Conservation (phyloP, 2,113 vertebrate species). For the Ameiurus melas region DNA sequence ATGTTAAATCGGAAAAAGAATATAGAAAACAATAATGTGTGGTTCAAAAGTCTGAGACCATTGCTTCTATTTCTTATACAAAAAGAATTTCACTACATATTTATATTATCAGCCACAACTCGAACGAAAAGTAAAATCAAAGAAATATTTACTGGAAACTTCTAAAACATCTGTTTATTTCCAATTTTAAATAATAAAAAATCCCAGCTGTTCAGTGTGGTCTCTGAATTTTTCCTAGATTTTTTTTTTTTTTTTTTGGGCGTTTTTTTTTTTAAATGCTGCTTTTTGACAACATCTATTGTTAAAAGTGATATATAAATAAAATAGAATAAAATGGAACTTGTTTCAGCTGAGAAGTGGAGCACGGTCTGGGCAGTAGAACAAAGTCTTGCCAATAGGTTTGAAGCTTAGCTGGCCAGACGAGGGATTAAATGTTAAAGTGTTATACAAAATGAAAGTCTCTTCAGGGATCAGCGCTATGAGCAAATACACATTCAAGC, state of each 20-base stretch:
- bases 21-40: background rate
- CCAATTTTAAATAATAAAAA: background rate
- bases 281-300: background rate
- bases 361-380: conserved; percentile 25
- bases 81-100: too few species aligned
- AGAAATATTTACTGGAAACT: too few species aligned
- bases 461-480: conserved; percentile 43
- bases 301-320: background rate
- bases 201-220: background rate
- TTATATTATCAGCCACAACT: too few species aligned
- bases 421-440: conserved; percentile 46
- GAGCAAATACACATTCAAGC: background rate
- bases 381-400: conserved; percentile 18
- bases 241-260: too few species aligned
- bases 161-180: too few species aligned
- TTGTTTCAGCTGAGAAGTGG: too few species aligned
- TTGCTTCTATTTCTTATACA: background rate
- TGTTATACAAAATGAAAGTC: conserved; percentile 41
- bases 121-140: too few species aligned
- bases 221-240: background rate
- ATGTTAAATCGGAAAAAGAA: background rate
- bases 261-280: too few species aligned
- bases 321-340: background rate
- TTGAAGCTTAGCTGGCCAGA: conserved; percentile 33
- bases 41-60: background rate